A percentile compares a stretch with the other conserved stretches of the same genome.
Conservation (phyloP, 2,888 invertebrate species). For the Cetonia aurata region DNA sequence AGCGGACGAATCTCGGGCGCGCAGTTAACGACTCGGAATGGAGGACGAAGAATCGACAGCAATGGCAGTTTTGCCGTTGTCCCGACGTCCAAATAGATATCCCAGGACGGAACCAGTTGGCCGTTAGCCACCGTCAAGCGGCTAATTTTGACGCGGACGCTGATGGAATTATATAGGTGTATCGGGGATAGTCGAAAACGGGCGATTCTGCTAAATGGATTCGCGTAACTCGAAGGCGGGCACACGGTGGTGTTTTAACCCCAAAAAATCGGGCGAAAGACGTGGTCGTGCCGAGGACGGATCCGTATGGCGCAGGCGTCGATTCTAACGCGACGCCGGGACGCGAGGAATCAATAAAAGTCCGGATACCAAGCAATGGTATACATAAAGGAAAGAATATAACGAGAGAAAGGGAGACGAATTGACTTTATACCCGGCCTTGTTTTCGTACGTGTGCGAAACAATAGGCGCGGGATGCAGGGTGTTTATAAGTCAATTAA, state of each 20-base stretch:
- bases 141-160: conserved; percentile 54
- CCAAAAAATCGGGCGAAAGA: conserved; percentile 14
- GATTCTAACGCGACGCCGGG: conserved; percentile 24
- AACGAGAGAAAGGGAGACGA: conserved; percentile 16
- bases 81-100: conserved; percentile 47
- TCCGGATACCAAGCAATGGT: conserved; percentile 24
- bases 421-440: conserved; percentile 15
- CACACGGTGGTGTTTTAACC: conserved; percentile 14
- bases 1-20: conserved; percentile 35
- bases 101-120: conserved; percentile 53
- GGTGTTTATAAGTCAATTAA: not conserved
- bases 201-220: not conserved
- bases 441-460: conserved; percentile 2
- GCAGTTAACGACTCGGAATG: conserved; percentile 42
- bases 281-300: conserved; percentile 12
- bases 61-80: conserved; percentile 47
- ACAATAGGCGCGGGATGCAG: not conserved
- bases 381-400: conserved; percentile 15
- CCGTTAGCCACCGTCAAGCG: conserved; percentile 52
- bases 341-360: conserved; percentile 33
- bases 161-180: not conserved
- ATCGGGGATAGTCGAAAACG: not conserved
- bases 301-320: conserved; percentile 26
- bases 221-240: conserved; percentile 7
- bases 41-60: conserved; percentile 41